Percentiles rank a stretch among this genome's conserved stretches.
Conservation (phyloP, 2,113 vertebrate species). For the Cochlearius cochlearius region DNA sequence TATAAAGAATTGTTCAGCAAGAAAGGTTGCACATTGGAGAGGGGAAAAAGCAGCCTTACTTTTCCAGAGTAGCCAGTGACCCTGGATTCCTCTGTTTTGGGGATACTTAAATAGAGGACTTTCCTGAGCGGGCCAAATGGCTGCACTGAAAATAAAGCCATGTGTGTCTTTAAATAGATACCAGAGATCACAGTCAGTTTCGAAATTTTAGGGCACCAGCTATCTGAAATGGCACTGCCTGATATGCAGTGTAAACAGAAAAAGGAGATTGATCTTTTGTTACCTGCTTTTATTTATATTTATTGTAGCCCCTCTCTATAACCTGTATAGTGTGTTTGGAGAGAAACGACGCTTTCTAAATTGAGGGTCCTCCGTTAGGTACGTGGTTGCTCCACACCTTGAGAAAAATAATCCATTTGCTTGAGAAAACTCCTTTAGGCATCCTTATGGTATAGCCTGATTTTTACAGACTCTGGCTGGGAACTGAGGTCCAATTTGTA, state of each 20-base stretch:
- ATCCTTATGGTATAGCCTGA: neutral
- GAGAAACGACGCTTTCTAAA: neutral
- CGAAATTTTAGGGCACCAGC: neutral
- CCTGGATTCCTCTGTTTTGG: neutral
- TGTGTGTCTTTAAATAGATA: neutral
- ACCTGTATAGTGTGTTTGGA: rapidly evolving
- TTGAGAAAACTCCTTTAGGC: neutral
- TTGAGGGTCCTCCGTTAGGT: neutral
- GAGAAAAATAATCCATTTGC: neutral
- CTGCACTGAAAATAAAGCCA: neutral
- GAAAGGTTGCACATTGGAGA: neutral
- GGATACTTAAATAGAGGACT: neutral
- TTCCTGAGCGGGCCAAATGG: neutral
- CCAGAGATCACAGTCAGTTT: neutral
- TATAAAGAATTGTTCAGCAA: neutral
- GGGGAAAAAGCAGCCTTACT: neutral
- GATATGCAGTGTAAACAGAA: neutral
- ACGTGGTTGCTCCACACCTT: neutral
- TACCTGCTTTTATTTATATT: neutral
- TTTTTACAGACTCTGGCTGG: neutral
- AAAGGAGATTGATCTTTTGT: neutral
- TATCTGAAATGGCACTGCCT: constrained; percentile 1
- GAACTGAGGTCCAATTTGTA: neutral
- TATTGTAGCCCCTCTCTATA: neutral
- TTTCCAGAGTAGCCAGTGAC: neutral